Evolutionary conservation across 2,113 vertebrate genomes (phyloP), one percentile per base, ranked within the genome.

Genomic region (Dissostichus mawsoni): DNA sequence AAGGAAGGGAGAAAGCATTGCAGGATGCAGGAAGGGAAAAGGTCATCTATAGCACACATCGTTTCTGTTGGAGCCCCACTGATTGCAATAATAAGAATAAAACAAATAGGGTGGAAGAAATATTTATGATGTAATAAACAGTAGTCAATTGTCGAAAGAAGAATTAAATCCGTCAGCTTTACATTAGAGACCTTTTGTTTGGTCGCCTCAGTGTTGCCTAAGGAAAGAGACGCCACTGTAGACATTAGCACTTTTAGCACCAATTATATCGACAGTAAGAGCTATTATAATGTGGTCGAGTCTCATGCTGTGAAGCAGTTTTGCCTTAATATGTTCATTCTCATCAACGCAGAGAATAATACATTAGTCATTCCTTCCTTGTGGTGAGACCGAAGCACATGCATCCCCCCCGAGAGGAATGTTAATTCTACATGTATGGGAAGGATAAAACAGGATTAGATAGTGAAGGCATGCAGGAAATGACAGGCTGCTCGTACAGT

Each of bases 111-210:
- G 20, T 20, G 20, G 20, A 20, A 20, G 20, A 20, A 20, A 57
- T 18, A 25, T 78, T 76, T 74, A 55, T 57, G 44, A 17, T 25
- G 3, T 18, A 57, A 79, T 68, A 72, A 81, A 76, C 47, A 82
- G 25, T 23, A 56, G 50, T 45, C n/a, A 65, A 11, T 56, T 33
- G n/a, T 73, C 59, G 57, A 74, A 53, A 64, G 53, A 65, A 36
- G 53, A 71, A 71, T 74, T 59, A 74, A 56, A 73, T 62, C 69
- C 56, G 78, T n/a, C 44, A 7, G 66, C 57, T n/a, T 81, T 55
- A 52, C 56, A 64, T 87, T 78, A 84, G 82, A 89, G 81, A 56
- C 16, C 65, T 70, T 86, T 89, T 87, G 78, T 90, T 89, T 78
- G 41, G 50, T 83, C 14, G 14, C 48, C 77, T 65, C 44, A 25